phyloP scores from a whole-genome alignment of 2,113 vertebrate genomes.

The Rana temporaria region DNA sequence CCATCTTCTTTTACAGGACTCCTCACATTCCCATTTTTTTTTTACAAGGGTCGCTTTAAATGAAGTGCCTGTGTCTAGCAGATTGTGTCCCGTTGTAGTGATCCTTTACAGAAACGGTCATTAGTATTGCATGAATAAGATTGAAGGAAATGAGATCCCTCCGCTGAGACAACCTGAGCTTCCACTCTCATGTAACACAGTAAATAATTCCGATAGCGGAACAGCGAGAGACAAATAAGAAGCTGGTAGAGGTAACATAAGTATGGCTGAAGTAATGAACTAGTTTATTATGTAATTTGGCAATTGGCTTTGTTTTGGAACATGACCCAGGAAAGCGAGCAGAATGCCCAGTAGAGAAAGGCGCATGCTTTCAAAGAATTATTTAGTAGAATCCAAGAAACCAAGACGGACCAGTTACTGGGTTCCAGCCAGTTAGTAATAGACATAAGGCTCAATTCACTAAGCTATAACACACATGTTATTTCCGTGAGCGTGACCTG shows the following conservation, averaged over 20 bases:
- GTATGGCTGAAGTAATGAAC: not conserved
- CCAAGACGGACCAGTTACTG: too few relatives aligned
- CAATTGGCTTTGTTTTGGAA: not conserved
- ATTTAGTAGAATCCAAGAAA: not conserved
- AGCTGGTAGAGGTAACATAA: conserved; percentile 8
- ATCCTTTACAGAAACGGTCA: not conserved
- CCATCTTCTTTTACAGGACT: too few relatives aligned
- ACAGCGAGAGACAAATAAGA: conserved; percentile 26
- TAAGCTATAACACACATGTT: too few relatives aligned
- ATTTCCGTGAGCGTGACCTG: not conserved
- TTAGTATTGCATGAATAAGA: conserved; percentile 43
- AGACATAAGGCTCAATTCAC: too few relatives aligned
- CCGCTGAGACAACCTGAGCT: conserved; percentile 11
- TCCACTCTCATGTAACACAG: conserved; percentile 38
- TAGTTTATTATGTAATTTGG: not conserved
- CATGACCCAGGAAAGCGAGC: not conserved
- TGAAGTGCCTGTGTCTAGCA: not conserved
- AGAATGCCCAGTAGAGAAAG: not conserved
- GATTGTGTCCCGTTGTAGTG: not conserved
- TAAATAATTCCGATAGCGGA: not conserved
- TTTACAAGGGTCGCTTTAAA: not conserved
- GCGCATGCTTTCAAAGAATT: not conserved
- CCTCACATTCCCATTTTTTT: too few relatives aligned
- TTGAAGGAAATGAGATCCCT: conserved; percentile 7
- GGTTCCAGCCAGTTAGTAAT: too few relatives aligned